Percentiles rank a stretch among this genome's conserved stretches.
phyloP scores from a whole-genome alignment of 2,113 vertebrate species.

The Aegithalos caudatus region DNA sequence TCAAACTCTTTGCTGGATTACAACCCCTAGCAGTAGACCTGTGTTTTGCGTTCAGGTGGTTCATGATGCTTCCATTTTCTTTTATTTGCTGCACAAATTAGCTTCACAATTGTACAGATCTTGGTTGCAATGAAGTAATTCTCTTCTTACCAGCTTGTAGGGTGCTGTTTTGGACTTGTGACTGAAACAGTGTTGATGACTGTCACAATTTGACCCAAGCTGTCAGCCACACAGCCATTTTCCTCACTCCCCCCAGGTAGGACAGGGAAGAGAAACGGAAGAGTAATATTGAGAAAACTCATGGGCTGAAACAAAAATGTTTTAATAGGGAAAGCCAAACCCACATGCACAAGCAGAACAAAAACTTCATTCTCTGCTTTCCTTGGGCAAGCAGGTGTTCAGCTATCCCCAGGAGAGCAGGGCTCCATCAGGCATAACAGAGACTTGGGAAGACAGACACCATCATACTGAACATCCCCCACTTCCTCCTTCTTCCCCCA shows the following conservation, averaged over 20 bases:
- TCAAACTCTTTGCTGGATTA: not conserved
- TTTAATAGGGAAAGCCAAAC: not conserved
- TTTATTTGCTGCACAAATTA: not conserved
- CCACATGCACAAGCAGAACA: fast-evolving
- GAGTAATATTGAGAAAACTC: not conserved
- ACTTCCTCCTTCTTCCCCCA: not conserved
- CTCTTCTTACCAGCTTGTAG: not conserved
- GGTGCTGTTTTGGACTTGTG: not conserved
- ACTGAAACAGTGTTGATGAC: not conserved
- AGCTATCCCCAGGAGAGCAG: not conserved
- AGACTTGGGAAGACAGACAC: not conserved
- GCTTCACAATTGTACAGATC: not conserved
- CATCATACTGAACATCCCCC: fast-evolving
- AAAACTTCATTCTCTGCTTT: not conserved
- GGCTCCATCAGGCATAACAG: not conserved
- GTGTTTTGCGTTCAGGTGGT: not conserved
- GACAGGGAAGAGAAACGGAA: not conserved
- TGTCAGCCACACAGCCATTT: not conserved
- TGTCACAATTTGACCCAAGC: not conserved
- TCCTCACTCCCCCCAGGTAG: fast-evolving
- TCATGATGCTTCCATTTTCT: not conserved
- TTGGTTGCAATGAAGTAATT: not conserved
- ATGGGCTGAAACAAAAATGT: not conserved
- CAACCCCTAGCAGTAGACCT: not conserved
- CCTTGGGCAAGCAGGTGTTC: not conserved